These are phyloP conservation scores for Pluvianellus socialis DNA, from an alignment of 2,113 vertebrate genomes.

Conservation along the genomic window DNA sequence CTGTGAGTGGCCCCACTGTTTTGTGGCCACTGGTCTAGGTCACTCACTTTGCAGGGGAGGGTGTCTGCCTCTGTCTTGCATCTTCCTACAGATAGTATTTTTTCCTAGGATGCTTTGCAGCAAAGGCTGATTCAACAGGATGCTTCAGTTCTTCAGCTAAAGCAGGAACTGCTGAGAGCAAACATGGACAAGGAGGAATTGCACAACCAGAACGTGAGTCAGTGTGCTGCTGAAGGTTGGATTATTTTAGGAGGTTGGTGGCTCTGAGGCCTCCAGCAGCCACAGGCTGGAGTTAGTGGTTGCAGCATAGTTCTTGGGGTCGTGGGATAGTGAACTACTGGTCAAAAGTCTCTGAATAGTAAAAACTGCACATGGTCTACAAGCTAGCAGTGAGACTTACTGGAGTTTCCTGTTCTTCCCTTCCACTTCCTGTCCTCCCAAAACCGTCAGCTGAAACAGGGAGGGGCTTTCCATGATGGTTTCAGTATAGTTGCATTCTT, in stretches of 20 bases:
- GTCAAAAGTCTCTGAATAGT: not conserved
- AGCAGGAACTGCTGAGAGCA: slow-evolving; percentile 91
- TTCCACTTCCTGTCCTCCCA: not conserved
- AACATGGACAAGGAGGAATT: slow-evolving; percentile 91
- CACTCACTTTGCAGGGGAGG: not conserved
- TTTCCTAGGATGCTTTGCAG: slow-evolving; percentile 90
- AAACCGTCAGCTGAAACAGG: not conserved
- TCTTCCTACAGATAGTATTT: not conserved
- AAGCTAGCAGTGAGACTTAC: not conserved
- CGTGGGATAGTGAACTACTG: not conserved
- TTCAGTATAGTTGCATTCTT: not conserved
- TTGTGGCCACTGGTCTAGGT: not conserved
- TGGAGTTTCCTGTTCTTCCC: not conserved
- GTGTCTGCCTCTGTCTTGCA: not conserved
- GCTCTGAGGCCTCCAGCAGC: not conserved
- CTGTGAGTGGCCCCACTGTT: not conserved
- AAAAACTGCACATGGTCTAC: not conserved
- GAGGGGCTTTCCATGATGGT: not conserved
- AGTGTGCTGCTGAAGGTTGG: not conserved
- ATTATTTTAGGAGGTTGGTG: not conserved
- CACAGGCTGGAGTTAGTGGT: not conserved
- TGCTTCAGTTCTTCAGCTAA: slow-evolving; percentile 89
- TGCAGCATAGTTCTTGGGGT: not conserved
- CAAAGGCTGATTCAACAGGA: slow-evolving; percentile 91
- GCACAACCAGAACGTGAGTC: slow-evolving; percentile 89